Base-by-base conservation (phyloP, 2,797 vertebrate species). In the Gymnodraco acuticeps region DNA sequence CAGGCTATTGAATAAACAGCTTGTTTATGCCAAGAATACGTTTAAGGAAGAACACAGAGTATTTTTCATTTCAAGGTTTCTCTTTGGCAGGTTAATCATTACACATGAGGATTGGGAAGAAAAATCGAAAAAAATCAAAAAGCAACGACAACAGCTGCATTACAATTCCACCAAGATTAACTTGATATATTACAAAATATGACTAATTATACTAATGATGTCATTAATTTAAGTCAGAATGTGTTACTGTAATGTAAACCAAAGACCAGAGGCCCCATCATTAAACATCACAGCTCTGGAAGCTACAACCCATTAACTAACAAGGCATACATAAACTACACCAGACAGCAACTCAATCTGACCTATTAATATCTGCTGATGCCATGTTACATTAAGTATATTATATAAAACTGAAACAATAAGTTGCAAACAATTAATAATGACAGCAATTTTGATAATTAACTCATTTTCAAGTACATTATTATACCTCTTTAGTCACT, bases 41-140 rank as follows among this genome's bases (percentile, higher is more conserved):
- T 54, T 73, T 70, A 50, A 27, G 46, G 42, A 70, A 77, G 69
- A 78, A 83, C 70, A 76, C 38, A 5, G 64, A 73, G 60, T 59
- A 67, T 85, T 83, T 75, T 56, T 86, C 65, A 63, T 89, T 85
- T 78, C 16, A 54, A 64, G 74, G 46, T 56, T 61, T 9, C 4
- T 60, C 33, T 74, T 38, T 77, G 62, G 70, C 63, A 77, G 62
- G 59, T 73, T 69, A 38, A 65, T 33, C 9, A 77, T 65, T 64
- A 73, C 63, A 78, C 31, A 41, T 8, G 10, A 79, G 66, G 64
- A 64, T 73, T 27, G 20, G 55, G 76, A 60, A 70, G 11, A 19
- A 63, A 64, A 64, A 55, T 27, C 23, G 3, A 10, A 19, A 31
- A 53, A 56, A 74, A 23, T 15, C 1, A 16, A 0, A 27, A 14